Conservation (phyloP, 2,113 vertebrate species). For the Cygnus atratus region DNA sequence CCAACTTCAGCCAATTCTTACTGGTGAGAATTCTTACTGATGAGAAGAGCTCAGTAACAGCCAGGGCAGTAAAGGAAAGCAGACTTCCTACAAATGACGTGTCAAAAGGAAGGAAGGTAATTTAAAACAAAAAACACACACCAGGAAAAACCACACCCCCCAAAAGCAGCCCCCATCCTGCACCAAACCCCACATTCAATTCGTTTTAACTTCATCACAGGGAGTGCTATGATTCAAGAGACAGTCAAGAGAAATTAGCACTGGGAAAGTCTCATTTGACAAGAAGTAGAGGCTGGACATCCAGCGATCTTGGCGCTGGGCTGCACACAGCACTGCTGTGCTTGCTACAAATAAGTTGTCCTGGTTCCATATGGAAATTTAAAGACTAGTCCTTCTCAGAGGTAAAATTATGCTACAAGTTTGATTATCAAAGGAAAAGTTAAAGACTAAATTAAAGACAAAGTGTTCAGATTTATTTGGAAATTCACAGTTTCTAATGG, state of each 20-base stretch:
- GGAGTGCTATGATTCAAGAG: not conserved
- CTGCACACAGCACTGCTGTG: not conserved
- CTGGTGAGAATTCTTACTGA: not conserved
- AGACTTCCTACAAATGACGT: rapidly evolving
- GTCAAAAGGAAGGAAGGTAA: not conserved
- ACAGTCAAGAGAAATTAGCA: not conserved
- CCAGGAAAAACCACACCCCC: rapidly evolving
- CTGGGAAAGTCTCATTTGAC: not conserved
- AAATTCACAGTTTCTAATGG: slow-evolving; percentile 99
- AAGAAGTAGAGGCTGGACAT: not conserved
- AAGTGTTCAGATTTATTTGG: slow-evolving; percentile 96
- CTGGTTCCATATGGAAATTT: not conserved
- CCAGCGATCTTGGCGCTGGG: not conserved
- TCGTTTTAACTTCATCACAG: not conserved
- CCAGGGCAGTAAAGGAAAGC: not conserved
- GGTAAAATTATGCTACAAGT: not conserved
- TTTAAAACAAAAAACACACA: not conserved
- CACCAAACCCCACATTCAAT: not conserved
- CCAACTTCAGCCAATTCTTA: not conserved
- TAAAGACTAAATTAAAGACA: slow-evolving; percentile 76
- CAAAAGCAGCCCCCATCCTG: not conserved
- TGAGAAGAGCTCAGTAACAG: rapidly evolving
- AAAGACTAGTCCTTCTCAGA: not conserved
- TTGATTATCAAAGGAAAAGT: slow-evolving; percentile 42
- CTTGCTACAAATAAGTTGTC: not conserved